These are phyloP conservation scores for Vanessa cardui DNA, from an alignment of 2,888 invertebrate genomes.

Conservation along the genomic window DNA sequence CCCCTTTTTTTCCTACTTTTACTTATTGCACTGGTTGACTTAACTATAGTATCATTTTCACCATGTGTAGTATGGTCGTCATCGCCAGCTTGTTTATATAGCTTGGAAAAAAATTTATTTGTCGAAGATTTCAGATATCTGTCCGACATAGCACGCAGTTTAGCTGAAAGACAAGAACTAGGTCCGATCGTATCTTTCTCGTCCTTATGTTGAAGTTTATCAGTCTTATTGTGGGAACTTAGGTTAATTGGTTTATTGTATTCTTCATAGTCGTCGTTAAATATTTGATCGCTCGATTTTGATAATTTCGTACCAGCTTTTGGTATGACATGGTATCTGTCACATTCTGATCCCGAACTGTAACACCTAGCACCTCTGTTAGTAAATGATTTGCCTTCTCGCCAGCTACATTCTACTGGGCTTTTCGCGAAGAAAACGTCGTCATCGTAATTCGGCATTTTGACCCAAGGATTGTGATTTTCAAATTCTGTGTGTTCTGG, in stretches of 20 bases:
- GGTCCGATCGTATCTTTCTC: constrained; percentile 78
- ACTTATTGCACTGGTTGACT: constrained; percentile 57
- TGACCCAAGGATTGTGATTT: constrained; percentile 79
- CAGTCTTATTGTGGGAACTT: constrained; percentile 76
- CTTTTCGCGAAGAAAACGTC: constrained; percentile 76
- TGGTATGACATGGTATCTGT: constrained; percentile 72
- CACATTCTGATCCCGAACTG: constrained; percentile 79
- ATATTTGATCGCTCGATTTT: constrained; percentile 81
- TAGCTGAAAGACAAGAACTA: constrained; percentile 86
- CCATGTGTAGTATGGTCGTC: constrained; percentile 57
- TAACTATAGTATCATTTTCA: constrained; percentile 60
- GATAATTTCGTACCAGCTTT: constrained; percentile 75
- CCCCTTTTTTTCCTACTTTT: constrained; percentile 72
- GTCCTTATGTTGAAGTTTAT: constrained; percentile 73
- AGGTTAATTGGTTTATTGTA: constrained; percentile 59
- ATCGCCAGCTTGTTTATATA: constrained; percentile 81
- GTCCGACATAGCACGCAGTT: constrained; percentile 88
- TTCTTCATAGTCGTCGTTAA: constrained; percentile 77
- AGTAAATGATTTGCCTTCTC: constrained; percentile 68
- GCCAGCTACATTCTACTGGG: constrained; percentile 68
- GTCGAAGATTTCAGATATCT: constrained; percentile 87
- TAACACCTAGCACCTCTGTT: constrained; percentile 75
- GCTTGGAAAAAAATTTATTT: constrained; percentile 86
- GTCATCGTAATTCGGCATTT: constrained; percentile 75
- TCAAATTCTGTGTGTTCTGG: constrained; percentile 74